These are phyloP conservation scores for Semnornis frantzii DNA, from an alignment of 2,113 vertebrate species.

Conservation along the genomic window DNA sequence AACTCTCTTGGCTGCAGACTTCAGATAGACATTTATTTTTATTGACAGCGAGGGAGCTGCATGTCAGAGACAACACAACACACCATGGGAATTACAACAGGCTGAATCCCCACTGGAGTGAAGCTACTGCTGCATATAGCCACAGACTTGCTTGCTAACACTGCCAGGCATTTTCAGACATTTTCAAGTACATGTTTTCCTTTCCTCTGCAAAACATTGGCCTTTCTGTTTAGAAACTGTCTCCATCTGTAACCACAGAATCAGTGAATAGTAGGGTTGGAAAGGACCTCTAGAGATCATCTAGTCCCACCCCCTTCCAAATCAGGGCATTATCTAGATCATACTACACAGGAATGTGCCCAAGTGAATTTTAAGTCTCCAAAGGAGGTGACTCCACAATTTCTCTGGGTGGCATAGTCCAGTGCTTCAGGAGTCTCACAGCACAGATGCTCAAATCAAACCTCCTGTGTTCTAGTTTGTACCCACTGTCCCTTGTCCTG, in stretches of 20 bases:
- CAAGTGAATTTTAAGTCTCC: too few relatives aligned
- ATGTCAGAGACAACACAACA: background rate
- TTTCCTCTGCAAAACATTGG: background rate
- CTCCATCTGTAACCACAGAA: background rate
- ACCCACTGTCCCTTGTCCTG: too few relatives aligned
- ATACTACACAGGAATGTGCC: too few relatives aligned
- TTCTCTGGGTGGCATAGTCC: too few relatives aligned
- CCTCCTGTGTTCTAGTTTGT: too few relatives aligned
- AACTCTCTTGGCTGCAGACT: background rate
- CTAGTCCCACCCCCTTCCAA: too few relatives aligned
- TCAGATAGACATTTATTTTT: background rate
- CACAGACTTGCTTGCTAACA: background rate
- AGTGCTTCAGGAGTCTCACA: too few relatives aligned
- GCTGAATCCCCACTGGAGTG: background rate
- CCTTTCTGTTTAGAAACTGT: background rate
- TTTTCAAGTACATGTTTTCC: background rate
- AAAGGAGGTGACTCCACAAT: too few relatives aligned
- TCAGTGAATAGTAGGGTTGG: background rate
- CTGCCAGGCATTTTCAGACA: background rate
- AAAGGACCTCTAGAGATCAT: too few relatives aligned
- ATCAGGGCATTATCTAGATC: too few relatives aligned
- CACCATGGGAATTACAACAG: background rate
- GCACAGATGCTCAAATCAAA: too few relatives aligned
- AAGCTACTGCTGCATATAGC: background rate
- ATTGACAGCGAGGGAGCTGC: background rate